These are phyloP conservation scores for Salvelinus fontinalis DNA, from an alignment of 2,113 vertebrate species.

Conservation along the genomic window DNA sequence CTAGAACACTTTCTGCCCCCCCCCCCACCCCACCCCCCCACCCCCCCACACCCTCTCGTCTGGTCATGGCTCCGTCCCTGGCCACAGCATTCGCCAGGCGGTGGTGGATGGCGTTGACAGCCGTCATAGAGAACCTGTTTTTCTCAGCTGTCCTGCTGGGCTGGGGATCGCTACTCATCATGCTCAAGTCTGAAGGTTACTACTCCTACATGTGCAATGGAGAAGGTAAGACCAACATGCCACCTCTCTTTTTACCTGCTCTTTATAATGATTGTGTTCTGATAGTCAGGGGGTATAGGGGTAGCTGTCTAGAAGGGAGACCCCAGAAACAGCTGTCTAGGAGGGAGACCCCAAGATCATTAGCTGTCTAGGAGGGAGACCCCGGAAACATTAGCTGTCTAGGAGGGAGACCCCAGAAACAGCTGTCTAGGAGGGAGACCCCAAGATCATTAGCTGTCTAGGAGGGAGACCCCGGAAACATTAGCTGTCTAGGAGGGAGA, in stretches of 20 bases:
- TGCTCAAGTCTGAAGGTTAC: conserved; percentile 97
- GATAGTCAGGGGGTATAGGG: too few species aligned
- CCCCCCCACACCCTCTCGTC: conserved; percentile 1
- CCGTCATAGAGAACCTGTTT: conserved; percentile 93
- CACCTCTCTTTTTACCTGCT: neutral
- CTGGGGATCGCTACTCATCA: conserved; percentile 97
- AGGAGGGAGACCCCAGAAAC: too few species aligned
- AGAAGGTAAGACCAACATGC: conserved; percentile 73
- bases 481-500: too few species aligned
- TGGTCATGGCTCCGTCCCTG: conserved; percentile 90
- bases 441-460: too few species aligned
- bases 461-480: too few species aligned
- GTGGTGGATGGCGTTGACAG: conserved; percentile 98
- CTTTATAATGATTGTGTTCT: too few species aligned
- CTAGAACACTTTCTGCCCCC: neutral
- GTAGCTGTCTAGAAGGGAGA: too few species aligned
- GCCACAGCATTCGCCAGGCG: conserved; percentile 87
- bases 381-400: too few species aligned
- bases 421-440: too few species aligned
- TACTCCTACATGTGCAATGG: conserved; percentile 91
- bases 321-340: too few species aligned
- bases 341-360: too few species aligned
- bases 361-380: too few species aligned
- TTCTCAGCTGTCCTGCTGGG: conserved; percentile 96
- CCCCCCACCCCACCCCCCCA: neutral